Evolutionary conservation across 2,113 vertebrate species (phyloP), one percentile per base, ranked within the genome.

Genomic region (Microcebus jonahi): DNA sequence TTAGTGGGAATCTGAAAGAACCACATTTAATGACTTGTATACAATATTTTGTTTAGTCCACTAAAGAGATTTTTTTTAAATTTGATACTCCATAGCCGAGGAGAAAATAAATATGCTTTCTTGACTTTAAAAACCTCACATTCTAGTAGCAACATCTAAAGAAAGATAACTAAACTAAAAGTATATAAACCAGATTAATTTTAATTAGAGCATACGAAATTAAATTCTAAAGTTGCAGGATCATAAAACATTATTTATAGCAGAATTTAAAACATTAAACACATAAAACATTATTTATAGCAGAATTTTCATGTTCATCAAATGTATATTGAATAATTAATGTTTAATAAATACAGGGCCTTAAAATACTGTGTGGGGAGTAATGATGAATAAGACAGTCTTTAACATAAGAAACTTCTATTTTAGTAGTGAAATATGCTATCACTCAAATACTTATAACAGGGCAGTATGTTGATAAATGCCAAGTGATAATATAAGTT

Each of bases 11-110:
- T 57, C 63, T 88, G 12, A 63, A 80, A 67, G 73, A 84, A 6
- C 3, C n/a, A 80, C 88, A 81, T 70, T 34, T 94, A 93, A 48
- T 45, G 48, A 93, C 18, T 34, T 93, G n/a, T 83, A 55, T 87
- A 59, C 23, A 70, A 45, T 27, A 61, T 53, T 85, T 68, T 21
- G 11, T 75, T 87, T 39, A 93, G 53, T 70, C 25, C 31, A 76
- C 50, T 25, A 48, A 79, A 90, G 29, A 45, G 3, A 27, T 59
- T 67, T 71, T 92, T 57, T 67, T 61, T 3, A 9, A 57, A 59
- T 77, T 50, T 48, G 5, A 53, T 79, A 31, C 48, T 87, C 36
- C 70, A 0, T 68, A 75, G 8, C 25, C 84, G 48, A 39, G n/a
- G 21, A 36, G 36, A 88, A 96, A 68, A 50, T 53, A 88, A 88